These are phyloP conservation scores for Adelges cooleyi DNA, from an alignment of 1,140 invertebrate genomes.

Conservation along the genomic window DNA sequence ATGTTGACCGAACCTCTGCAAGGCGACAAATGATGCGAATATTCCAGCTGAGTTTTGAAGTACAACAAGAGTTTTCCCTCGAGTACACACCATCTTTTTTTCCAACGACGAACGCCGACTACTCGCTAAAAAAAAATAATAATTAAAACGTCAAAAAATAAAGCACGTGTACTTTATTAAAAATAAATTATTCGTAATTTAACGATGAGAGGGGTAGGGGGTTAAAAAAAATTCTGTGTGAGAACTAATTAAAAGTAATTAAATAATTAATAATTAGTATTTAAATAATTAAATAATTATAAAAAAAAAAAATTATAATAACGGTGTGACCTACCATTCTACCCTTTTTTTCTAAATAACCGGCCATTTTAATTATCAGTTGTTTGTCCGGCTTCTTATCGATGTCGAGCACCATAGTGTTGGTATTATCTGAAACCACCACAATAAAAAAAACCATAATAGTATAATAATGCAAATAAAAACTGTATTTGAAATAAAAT, in stretches of 20 bases:
- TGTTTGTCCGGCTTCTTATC: slow-evolving; percentile 1
- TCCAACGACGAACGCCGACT: slow-evolving; percentile 37
- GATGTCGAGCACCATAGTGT: slow-evolving; percentile 1
- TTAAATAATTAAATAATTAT: no score
- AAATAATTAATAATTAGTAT: no score
- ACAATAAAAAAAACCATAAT: not conserved
- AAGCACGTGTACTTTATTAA: no score
- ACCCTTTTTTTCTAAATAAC: slow-evolving; percentile 17
- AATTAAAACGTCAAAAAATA: no score
- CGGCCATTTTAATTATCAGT: slow-evolving; percentile 18
- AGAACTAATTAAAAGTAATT: no score
- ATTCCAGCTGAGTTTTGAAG: slow-evolving; percentile 43
- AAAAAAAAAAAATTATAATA: no score
- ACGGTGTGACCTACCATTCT: slow-evolving; percentile 26
- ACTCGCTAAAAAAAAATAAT: slow-evolving; percentile 13
- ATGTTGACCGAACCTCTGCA: slow-evolving; percentile 45
- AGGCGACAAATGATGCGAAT: slow-evolving; percentile 40
- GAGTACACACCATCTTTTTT: slow-evolving; percentile 45
- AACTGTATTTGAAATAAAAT: not conserved
- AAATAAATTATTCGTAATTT: no score
- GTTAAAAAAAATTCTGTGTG: no score
- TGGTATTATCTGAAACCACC: slow-evolving; percentile 8
- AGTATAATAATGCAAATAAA: not conserved
- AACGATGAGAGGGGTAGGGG: no score
- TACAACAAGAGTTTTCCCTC: slow-evolving; percentile 44